Conservation (phyloP, 2,113 vertebrate genomes). For the Urocolius indicus region DNA sequence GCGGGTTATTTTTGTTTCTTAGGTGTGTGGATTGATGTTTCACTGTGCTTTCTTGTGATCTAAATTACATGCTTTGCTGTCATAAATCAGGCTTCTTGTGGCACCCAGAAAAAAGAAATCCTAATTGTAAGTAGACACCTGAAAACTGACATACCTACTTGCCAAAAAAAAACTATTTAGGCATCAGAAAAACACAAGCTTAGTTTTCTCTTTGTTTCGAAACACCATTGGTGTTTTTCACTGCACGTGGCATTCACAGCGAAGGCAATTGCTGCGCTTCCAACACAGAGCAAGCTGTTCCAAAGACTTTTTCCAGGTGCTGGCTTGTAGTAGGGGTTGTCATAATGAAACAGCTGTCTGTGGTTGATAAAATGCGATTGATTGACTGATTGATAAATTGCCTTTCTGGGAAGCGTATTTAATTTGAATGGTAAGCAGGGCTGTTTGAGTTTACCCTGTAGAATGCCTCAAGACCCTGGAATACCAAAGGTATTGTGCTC, state of each 20-base stretch:
- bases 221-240: neutral
- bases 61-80: neutral
- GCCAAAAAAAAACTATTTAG: neutral
- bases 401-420: neutral
- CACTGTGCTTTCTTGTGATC: neutral
- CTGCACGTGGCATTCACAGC: neutral
- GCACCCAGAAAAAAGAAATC: slow-evolving; percentile 2
- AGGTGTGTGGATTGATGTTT: neutral
- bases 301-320: neutral
- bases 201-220: neutral
- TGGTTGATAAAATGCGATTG: neutral
- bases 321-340: neutral
- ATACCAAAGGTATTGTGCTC: neutral
- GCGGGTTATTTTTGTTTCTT: neutral
- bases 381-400: neutral
- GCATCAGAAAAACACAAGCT: neutral
- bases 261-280: neutral
- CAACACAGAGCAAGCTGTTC: neutral
- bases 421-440: neutral
- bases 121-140: neutral
- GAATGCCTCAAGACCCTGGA: neutral
- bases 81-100: neutral
- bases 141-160: neutral
- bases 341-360: neutral
- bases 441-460: neutral